Evolutionary conservation across 2,888 invertebrate genomes (phyloP).

Genomic region (Ophion obscuratus): DNA sequence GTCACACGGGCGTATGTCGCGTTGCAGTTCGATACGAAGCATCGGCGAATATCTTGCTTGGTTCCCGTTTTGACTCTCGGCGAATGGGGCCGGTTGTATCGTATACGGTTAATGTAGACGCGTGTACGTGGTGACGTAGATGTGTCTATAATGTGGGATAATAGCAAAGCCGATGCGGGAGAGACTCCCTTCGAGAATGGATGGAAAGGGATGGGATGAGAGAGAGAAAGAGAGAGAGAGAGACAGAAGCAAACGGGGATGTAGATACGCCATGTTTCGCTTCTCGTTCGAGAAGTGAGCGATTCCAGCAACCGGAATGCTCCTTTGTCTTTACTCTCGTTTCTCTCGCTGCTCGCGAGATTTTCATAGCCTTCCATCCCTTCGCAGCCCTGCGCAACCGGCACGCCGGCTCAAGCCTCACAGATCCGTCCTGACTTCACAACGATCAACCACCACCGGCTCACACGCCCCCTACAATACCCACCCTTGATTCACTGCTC

Average conservation of each 20-base stretch:
- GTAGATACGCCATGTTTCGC: conserved; percentile 83
- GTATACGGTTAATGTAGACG: background rate
- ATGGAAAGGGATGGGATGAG: conserved; percentile 58
- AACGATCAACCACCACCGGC: conserved; percentile 41
- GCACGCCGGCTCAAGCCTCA: conserved; percentile 43
- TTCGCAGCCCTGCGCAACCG: conserved; percentile 6
- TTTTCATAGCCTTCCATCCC: conserved; percentile 39
- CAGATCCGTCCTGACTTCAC: conserved; percentile 54
- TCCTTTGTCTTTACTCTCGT: conserved; percentile 81
- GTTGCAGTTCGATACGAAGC: background rate
- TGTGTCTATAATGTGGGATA: conserved; percentile 27
- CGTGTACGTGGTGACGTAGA: background rate
- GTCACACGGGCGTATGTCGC: conserved; percentile 11
- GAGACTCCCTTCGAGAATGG: conserved; percentile 72
- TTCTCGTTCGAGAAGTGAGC: conserved; percentile 75
- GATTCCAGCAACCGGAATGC: conserved; percentile 81
- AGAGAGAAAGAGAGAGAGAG: conserved; percentile 61
- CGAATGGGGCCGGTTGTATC: too few species aligned
- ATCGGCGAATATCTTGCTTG: too few species aligned
- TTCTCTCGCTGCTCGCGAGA: conserved; percentile 68
- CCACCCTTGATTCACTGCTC: conserved; percentile 55
- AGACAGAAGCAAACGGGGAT: conserved; percentile 73
- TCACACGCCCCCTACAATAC: conserved; percentile 17
- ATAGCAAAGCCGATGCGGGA: conserved; percentile 27
- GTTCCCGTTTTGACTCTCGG: too few species aligned